Evolutionary conservation across 53 echinoderm and acorn worm genomes (phyloP).

Genomic region (Henricia sp.): DNA sequence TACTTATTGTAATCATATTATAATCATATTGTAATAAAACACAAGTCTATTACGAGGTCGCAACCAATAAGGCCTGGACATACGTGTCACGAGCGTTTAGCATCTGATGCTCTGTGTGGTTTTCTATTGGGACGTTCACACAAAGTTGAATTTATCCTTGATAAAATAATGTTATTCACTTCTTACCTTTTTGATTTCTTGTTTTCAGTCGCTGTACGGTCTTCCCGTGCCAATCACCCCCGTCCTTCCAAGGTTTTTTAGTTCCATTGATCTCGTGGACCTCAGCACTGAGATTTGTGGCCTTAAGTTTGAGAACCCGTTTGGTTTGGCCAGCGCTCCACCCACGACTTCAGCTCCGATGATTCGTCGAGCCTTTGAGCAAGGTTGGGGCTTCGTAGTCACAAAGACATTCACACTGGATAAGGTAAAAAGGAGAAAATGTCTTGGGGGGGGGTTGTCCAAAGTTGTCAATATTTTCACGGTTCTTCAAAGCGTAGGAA

Average conservation of each 20-base stretch:
- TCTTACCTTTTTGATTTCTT: neutral
- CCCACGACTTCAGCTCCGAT: slow-evolving; percentile 95
- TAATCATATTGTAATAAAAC: neutral
- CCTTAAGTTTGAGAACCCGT: slow-evolving; percentile 89
- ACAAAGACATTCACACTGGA: slow-evolving; percentile 94
- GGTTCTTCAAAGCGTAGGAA: no score
- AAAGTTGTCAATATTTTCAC: no score
- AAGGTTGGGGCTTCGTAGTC: slow-evolving; percentile 93
- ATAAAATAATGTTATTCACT: no score
- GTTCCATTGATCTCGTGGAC: slow-evolving; percentile 93
- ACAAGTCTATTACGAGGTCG: neutral
- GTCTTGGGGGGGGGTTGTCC: neutral
- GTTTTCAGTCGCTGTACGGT: slow-evolving; percentile 74
- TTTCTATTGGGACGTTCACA: no score
- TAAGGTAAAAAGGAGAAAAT: slow-evolving; percentile 68
- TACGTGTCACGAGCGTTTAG: no score
- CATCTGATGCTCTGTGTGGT: no score
- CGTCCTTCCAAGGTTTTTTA: slow-evolving; percentile 87
- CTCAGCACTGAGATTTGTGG: slow-evolving; percentile 87
- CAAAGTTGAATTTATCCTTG: no score
- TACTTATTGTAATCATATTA: no score
- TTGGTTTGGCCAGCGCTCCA: slow-evolving; percentile 96
- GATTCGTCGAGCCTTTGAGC: slow-evolving; percentile 91
- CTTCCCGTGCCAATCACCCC: slow-evolving; percentile 72
- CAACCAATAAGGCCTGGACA: no score